A percentile compares a stretch with the other conserved stretches of the same genome.
Conservation (phyloP, 2,888 invertebrate species). For the Parelbella ahira region DNA sequence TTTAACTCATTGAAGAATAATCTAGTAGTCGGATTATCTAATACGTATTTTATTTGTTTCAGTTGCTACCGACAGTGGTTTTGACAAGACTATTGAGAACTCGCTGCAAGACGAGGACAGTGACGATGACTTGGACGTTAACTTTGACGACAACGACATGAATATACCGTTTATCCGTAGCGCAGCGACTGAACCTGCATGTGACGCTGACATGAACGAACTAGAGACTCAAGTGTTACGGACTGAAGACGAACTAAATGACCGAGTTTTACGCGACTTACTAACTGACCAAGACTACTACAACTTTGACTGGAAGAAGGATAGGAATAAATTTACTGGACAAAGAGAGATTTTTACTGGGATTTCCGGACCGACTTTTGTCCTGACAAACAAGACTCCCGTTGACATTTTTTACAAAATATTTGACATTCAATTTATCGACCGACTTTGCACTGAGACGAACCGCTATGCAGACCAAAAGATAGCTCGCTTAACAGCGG, state of each 20-base stretch:
- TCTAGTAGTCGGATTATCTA: too few relatives aligned
- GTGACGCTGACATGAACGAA: background rate
- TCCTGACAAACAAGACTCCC: slow-evolving; percentile 26
- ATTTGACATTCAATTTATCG: slow-evolving; percentile 31
- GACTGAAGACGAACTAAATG: slow-evolving; percentile 7
- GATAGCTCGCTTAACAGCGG: slow-evolving; percentile 17
- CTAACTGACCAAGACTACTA: slow-evolving; percentile 25
- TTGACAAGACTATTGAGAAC: too few relatives aligned
- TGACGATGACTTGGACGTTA: too few relatives aligned
- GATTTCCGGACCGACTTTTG: slow-evolving; percentile 32
- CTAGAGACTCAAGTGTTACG: background rate
- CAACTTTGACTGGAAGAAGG: slow-evolving; percentile 30
- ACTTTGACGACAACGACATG: too few relatives aligned
- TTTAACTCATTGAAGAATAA: too few relatives aligned
- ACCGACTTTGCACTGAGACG: slow-evolving; percentile 16
- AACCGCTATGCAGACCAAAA: slow-evolving; percentile 25
- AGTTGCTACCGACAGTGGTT: too few relatives aligned
- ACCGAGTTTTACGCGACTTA: slow-evolving; percentile 24
- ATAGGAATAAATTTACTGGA: slow-evolving; percentile 25
- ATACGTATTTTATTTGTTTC: too few relatives aligned
- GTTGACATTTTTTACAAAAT: slow-evolving; percentile 29
- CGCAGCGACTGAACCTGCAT: background rate
- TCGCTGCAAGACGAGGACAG: too few relatives aligned
- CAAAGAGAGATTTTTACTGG: slow-evolving; percentile 30
- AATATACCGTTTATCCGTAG: too few relatives aligned